Evolutionary conservation across 2,888 invertebrate genomes (phyloP).

Genomic region (Ectemnius lituratus): DNA sequence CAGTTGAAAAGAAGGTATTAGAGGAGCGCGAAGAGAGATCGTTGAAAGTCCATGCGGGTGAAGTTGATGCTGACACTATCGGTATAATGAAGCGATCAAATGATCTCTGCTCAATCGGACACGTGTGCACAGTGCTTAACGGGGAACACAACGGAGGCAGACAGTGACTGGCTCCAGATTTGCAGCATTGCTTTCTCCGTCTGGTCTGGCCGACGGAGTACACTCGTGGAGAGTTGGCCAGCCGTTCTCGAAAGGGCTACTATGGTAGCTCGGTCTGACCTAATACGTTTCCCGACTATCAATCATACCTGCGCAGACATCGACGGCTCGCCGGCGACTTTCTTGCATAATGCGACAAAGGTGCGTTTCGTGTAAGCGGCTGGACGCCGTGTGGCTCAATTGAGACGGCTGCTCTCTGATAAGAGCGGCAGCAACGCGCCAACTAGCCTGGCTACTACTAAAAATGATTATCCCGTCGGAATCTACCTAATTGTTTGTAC

Average conservation of each 20-base stretch:
- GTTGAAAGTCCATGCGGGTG: background rate
- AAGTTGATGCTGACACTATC: slow-evolving; percentile 28
- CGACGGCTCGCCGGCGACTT: slow-evolving; percentile 41
- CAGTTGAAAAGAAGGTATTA: background rate
- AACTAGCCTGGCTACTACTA: background rate
- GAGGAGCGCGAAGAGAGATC: background rate
- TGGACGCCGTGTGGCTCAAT: slow-evolving; percentile 46
- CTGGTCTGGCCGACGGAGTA: slow-evolving; percentile 21
- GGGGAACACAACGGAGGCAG: slow-evolving; percentile 38
- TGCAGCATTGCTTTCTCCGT: slow-evolving; percentile 66
- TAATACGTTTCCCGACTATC: slow-evolving; percentile 68
- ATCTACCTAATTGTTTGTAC: slow-evolving; percentile 4
- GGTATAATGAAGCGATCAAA: slow-evolving; percentile 53
- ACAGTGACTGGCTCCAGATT: slow-evolving; percentile 60
- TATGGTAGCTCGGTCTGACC: slow-evolving; percentile 62
- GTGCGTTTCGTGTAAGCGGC: slow-evolving; percentile 18
- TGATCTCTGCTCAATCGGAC: slow-evolving; percentile 31
- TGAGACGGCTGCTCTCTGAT: slow-evolving; percentile 18
- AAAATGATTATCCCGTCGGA: background rate
- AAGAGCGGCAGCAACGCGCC: background rate
- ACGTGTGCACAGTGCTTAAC: slow-evolving; percentile 55
- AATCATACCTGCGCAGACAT: slow-evolving; percentile 63
- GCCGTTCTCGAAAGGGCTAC: slow-evolving; percentile 56
- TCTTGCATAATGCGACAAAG: slow-evolving; percentile 55
- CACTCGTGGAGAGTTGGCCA: slow-evolving; percentile 43